Base-by-base conservation (phyloP, 2,797 vertebrate genomes). In the Coendou prehensilis region DNA sequence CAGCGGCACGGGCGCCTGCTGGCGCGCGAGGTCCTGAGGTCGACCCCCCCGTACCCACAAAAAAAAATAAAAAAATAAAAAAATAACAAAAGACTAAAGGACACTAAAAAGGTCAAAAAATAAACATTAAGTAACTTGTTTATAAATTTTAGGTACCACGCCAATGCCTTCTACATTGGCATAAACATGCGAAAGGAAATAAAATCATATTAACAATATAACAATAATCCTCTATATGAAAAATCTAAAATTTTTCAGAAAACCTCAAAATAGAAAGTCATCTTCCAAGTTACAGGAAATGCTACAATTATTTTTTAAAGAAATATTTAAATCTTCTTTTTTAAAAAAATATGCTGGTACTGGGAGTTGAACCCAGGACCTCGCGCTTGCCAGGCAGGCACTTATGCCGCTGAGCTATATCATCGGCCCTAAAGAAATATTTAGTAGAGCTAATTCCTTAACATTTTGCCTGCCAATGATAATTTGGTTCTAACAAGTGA, bases 361-460 rank as follows among this genome's bases (percentile, higher is more conserved):
- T 41, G 37, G 37, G 37, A 41, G 37, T 41, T 41, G 37, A 41
- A 41, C 37, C 37, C 37, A 41, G 37, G 37, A 41, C 37, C 37
- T 41, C 37, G 37, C 37, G 37, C 37, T 41, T 41, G 37, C 37
- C 37, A 41, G 37, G 37, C 37, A 41, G 37, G 37, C 37, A 41
- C 37, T 41, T 41, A 41, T 41, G 37, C 37, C 37, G 37, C 37
- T 41, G 37, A 41, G 37, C 37, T 41, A 41, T 41, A 41, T 41
- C 37, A 41, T 41, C 37, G 37, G 37, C 37, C 37, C 37, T 80
- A 95, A 94, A 56, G 88, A 95, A 96, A 83, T 83, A 95, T 75
- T 89, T 91, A 96, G 91, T 47, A 91, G 79, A 92, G 96, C 91
- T 91, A 97, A 69, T 94, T 96, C 71, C 61, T 90, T 94, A 91